Conservation (phyloP, 2,888 invertebrate genomes). For the Yponomeuta cagnagella region DNA sequence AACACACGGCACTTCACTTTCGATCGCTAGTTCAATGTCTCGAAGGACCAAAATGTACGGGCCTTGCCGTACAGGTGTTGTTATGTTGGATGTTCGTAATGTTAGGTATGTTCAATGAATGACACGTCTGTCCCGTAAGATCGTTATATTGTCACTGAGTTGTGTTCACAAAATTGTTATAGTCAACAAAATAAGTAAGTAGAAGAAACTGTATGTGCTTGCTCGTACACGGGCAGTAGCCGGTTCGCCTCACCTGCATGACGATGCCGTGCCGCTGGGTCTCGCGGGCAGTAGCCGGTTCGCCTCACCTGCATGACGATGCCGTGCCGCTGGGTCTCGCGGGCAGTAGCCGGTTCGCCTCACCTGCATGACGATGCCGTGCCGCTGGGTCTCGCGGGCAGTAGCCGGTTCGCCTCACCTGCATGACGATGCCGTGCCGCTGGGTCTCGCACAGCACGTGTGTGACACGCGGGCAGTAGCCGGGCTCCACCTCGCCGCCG, state of each 20-base stretch:
- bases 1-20: too few relatives aligned
- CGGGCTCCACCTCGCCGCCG: slow-evolving; percentile 91
- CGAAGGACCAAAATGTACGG: too few relatives aligned
- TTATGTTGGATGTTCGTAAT: too few relatives aligned
- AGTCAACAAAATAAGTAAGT: too few relatives aligned
- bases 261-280: slow-evolving; percentile 91
- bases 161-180: too few relatives aligned
- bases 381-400: slow-evolving; percentile 74
- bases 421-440: slow-evolving; percentile 92
- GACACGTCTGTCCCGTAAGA: too few relatives aligned
- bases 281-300: slow-evolving; percentile 70
- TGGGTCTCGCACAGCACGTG: slow-evolving; percentile 95
- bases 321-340: slow-evolving; percentile 86
- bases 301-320: slow-evolving; percentile 88
- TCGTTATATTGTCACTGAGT: too few relatives aligned
- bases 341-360: slow-evolving; percentile 74
- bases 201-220: too few relatives aligned
- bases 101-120: too few relatives aligned
- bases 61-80: too few relatives aligned
- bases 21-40: too few relatives aligned
- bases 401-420: slow-evolving; percentile 61
- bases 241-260: slow-evolving; percentile 89
- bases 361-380: slow-evolving; percentile 94
- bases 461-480: slow-evolving; percentile 90
- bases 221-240: too few relatives aligned